Base-by-base conservation (phyloP, 2,888 invertebrate genomes). In the Kryphioiulus occultus region DNA sequence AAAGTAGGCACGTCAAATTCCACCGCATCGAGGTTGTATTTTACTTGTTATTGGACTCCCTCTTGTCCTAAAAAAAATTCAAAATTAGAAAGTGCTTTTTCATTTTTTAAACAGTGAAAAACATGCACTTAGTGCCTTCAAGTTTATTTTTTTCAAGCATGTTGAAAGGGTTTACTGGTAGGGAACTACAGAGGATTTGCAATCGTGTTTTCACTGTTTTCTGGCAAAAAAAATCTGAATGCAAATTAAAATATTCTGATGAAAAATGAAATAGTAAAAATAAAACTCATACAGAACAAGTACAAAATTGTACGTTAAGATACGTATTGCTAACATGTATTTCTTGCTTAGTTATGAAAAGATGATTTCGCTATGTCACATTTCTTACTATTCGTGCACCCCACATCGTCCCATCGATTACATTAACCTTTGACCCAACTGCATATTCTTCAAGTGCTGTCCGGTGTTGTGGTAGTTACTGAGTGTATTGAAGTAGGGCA, bases 1-100 rank as follows among this genome's bases (percentile, higher is more conserved):
- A 26, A 68, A 68, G 68, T 26, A 68, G 68, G 68, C 68, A 26
- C 68, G 68, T 68, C 68, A 68, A 68, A 68, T 68, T 68, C 68
- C 26, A 68, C 22, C 26, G 22, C 59, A 59, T 59, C 59, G 59
- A 59, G 59, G 59, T 59, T 59, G 19, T 22, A 59, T 59, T 59
- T 59, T 59, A 59, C 59, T 19, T 59, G 59, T 59, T 59, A 12
- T 68, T 10, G 68, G 26, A 68, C 68, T 26, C 68, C 68, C 68
- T 68, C 68, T 26, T 68, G 68, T n/a, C 68, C 68, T 26, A n/a
- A n/a, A 26, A 68, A 68, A 59, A 26, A 68, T 68, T 68, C 68
- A 26, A 26, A 68, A 68, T 68, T 22, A 68, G 68, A 68, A 68
- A 68, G 68, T 68, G 9, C 22, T 26, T 26, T 68, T 68, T 12